A percentile compares a stretch with the other conserved stretches of the same genome.
phyloP scores from a whole-genome alignment of 1,140 invertebrate species.

The Tyrophagus putrescentiae region DNA sequence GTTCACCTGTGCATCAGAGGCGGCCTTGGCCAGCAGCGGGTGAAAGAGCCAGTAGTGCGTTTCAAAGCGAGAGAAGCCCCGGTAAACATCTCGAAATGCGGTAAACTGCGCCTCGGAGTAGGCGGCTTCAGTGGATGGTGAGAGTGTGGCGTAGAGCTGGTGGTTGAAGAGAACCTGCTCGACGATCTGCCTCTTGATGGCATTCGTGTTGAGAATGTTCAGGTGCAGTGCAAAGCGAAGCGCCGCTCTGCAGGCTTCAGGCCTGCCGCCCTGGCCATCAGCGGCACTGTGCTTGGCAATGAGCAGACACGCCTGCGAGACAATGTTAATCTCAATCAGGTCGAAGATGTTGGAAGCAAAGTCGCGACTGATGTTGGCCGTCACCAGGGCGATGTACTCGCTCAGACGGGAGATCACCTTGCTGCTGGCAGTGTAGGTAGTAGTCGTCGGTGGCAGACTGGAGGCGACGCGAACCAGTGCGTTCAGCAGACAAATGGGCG shows the following conservation, averaged over 20 bases:
- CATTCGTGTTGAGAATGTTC: neutral
- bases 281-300: neutral
- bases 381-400: neutral
- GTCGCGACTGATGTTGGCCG: neutral
- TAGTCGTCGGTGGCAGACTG: neutral
- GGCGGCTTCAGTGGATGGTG: no score
- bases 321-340: conserved; percentile 10
- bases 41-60: conserved; percentile 20
- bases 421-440: neutral
- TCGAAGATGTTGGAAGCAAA: conserved; percentile 6
- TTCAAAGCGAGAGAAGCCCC: conserved; percentile 14
- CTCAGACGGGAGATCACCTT: neutral
- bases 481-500: conserved; percentile 6
- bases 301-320: neutral
- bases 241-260: neutral
- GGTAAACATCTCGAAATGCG: conserved; percentile 7
- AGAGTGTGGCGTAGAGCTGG: neutral
- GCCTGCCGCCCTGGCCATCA: neutral
- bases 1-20: neutral
- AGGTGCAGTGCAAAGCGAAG: neutral
- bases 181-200: neutral
- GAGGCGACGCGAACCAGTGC: neutral
- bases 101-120: neutral
- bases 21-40: conserved; percentile 13
- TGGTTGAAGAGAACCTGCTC: conserved; percentile 1